Evolutionary conservation across 2,888 invertebrate genomes (phyloP).

Genomic region (Philereme transversata): DNA sequence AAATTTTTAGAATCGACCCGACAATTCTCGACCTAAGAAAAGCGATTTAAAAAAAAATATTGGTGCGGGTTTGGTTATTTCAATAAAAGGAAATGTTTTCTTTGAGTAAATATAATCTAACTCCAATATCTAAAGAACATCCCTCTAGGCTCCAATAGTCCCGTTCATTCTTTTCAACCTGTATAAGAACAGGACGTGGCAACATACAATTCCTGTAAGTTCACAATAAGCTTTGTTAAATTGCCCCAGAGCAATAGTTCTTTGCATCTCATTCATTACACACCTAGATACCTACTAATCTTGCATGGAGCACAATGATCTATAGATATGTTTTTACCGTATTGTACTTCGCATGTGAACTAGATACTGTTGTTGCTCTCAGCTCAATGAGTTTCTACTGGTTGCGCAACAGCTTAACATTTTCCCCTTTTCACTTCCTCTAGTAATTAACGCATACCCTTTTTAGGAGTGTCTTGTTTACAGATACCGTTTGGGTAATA

Average conservation of each 20-base stretch:
- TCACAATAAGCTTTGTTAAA: no score
- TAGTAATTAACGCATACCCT: constrained; percentile 35
- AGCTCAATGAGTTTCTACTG: constrained; percentile 28
- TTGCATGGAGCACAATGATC: constrained; percentile 16
- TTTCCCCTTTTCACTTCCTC: constrained; percentile 39
- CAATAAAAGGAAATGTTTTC: no score
- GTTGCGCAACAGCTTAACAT: constrained; percentile 32
- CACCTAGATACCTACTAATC: constrained; percentile 4
- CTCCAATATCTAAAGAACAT: no score
- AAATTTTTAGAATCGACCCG: no score
- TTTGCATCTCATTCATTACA: not conserved
- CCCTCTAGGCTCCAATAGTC: no score
- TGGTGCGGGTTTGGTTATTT: no score
- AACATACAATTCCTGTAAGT: no score
- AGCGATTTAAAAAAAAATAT: no score
- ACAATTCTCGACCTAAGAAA: no score
- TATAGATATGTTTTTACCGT: constrained; percentile 16
- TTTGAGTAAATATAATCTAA: no score
- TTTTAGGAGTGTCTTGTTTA: constrained; percentile 31
- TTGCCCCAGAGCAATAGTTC: not conserved
- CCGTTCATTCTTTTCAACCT: no score
- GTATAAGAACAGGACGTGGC: no score
- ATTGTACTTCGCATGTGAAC: constrained; percentile 30
- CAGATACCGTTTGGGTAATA: constrained; percentile 24
- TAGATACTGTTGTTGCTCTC: constrained; percentile 32